Evolutionary conservation across 2,888 invertebrate genomes (phyloP), one percentile per base, ranked within the genome.

Genomic region (Plebejus melissa): DNA sequence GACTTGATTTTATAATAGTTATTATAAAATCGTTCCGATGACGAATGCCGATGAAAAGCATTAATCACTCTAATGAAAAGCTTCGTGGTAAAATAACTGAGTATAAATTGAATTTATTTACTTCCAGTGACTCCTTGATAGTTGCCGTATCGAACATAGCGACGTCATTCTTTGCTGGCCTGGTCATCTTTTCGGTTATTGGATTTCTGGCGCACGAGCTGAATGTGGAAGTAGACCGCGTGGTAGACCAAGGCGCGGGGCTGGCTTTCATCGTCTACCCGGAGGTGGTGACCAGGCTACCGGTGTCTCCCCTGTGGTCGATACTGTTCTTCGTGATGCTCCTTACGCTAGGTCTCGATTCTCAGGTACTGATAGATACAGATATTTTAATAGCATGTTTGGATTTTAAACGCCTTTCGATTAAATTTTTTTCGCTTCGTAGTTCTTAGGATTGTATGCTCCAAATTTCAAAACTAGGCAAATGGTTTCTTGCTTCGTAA

Each of bases 261-360:
- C 87, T 98, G 79, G 97, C 97, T 0, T 97, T 98, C 83, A 96
- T 97, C 77, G 97, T 97, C n/a, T 97, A 97, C 84, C 97, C 97
- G 0, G 98, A 98, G 89, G 96, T 96, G 77, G 96, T 98, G 1
- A 95, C 97, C 0, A 94, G 96, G 78, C 89, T 98, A 78, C 97
- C 97, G 0, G 94, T 97, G 1, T 95, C 97, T 0, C 97, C 97
- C 0, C 91, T 97, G 9, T 97, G 97, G 97, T 96, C 97, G 6
- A 94, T 97, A 75, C 91, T 97, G 4, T 97, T 97, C 90, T 97
- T 97, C 87, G 94, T 96, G 76, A 97, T 96, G 96, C 89, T 96
- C 54, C 90, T 96, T 75, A 96, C 96, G 0, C 91, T 96, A 74
- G 96, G 96, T 70, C 90, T 96, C 76, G 96, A 96, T 82, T 96